phyloP scores from a whole-genome alignment of 2,113 vertebrate species.

The Artemisiospiza belli region DNA sequence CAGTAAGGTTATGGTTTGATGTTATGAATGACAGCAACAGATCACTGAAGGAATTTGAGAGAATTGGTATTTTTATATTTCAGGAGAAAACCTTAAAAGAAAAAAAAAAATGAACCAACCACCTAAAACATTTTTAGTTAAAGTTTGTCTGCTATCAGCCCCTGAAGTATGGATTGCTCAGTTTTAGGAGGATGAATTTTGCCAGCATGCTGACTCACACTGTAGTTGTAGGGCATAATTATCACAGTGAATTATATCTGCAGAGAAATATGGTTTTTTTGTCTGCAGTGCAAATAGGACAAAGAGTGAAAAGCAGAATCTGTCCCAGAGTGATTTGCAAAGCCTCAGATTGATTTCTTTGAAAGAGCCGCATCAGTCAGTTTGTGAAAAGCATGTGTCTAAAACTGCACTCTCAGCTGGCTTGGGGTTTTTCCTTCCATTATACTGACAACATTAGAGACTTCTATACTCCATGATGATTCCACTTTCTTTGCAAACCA shows the following conservation, averaged over 20 bases:
- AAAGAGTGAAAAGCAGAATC: conserved; percentile 17
- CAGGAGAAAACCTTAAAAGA: conserved; percentile 30
- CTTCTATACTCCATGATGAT: conserved; percentile 24
- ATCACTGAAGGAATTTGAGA: not conserved
- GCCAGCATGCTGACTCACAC: not conserved
- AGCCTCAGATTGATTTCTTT: conserved; percentile 22
- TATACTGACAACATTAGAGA: not conserved
- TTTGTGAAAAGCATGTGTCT: conserved; percentile 16
- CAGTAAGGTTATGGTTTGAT: conserved; percentile 46
- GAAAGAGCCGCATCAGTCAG: not conserved
- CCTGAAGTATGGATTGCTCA: not conserved
- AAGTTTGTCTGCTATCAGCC: conserved; percentile 5
- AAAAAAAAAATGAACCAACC: not conserved
- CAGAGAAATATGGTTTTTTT: not conserved
- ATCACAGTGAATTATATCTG: conserved; percentile 13
- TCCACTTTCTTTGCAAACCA: conserved; percentile 38
- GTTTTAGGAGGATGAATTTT: not conserved
- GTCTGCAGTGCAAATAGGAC: not conserved
- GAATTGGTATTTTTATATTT: conserved; percentile 14
- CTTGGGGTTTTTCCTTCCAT: conserved; percentile 8
- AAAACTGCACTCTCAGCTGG: conserved; percentile 36
- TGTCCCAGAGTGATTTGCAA: conserved; percentile 27
- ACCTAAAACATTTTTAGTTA: not conserved
- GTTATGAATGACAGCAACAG: conserved; percentile 42
- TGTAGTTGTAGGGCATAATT: not conserved